Conservation (phyloP, 2,797 vertebrate species). For the Astyanax mexicanus region DNA sequence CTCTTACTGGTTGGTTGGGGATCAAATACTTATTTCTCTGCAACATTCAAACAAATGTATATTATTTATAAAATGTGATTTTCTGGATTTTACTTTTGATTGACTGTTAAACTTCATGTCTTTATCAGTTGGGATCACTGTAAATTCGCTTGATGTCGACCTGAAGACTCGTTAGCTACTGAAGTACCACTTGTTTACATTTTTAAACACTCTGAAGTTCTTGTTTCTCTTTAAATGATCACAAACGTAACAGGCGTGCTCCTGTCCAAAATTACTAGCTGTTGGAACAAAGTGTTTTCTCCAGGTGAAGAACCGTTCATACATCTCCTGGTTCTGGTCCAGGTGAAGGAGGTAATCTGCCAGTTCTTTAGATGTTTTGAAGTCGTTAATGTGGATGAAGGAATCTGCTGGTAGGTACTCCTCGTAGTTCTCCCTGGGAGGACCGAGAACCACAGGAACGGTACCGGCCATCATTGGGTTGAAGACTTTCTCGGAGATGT, state of each 20-base stretch:
- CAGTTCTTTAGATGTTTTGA: constrained; percentile 48
- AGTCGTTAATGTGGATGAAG: constrained; percentile 63
- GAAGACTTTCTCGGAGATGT: constrained; percentile 58
- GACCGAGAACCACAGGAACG: constrained; percentile 55
- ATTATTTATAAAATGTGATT: no score
- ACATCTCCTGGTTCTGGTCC: constrained; percentile 32
- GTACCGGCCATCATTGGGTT: not conserved
- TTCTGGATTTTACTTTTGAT: no score
- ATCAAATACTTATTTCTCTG: no score
- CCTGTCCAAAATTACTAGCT: rapidly evolving
- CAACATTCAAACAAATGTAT: no score
- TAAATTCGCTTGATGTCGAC: no score
- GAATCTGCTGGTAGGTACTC: constrained; percentile 32
- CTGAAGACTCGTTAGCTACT: no score
- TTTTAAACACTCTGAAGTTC: constrained; percentile 14
- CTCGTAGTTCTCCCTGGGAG: constrained; percentile 53
- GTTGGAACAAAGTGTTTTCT: constrained; percentile 20
- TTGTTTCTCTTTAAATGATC: constrained; percentile 11
- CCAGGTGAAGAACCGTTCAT: constrained; percentile 54
- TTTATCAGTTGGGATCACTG: no score
- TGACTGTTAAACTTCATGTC: no score
- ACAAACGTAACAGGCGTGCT: constrained; percentile 44
- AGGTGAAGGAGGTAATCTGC: constrained; percentile 52
- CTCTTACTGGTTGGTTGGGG: no score
- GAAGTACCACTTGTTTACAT: constrained; percentile 57